These are phyloP conservation scores for Yponomeuta sedellus DNA, from an alignment of 2,888 invertebrate genomes.

Conservation along the genomic window DNA sequence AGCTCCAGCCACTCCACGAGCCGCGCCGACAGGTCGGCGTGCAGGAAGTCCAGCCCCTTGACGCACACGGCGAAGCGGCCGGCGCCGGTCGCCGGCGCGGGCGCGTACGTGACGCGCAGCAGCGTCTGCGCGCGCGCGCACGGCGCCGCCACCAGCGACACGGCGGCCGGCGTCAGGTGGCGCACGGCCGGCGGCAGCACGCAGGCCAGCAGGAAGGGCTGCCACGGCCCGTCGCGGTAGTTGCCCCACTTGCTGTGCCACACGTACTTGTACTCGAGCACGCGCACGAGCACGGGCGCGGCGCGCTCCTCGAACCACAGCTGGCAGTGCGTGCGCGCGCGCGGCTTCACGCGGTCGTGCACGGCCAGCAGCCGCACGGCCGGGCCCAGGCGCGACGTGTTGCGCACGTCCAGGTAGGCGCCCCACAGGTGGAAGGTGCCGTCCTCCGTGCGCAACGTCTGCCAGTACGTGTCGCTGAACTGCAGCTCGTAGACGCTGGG, in stretches of 20 bases:
- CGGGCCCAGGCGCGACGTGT: constrained; percentile 86
- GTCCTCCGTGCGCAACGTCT: constrained; percentile 86
- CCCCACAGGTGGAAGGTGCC: constrained; percentile 95
- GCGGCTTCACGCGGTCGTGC: constrained; percentile 92
- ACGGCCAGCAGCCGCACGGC: constrained; percentile 90
- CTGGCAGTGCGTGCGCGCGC: constrained; percentile 88
- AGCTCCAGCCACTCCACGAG: constrained; percentile 97
- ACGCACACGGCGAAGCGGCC: constrained; percentile 94
- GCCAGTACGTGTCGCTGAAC: constrained; percentile 96
- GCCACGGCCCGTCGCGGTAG: constrained; percentile 92
- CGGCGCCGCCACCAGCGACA: constrained; percentile 88
- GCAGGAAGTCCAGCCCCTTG: constrained; percentile 94
- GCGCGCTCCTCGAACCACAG: constrained; percentile 92
- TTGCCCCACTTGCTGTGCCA: constrained; percentile 97
- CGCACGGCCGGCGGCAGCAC: constrained; percentile 86
- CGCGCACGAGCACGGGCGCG: constrained; percentile 87
- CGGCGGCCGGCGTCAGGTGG: constrained; percentile 85
- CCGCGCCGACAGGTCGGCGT: constrained; percentile 92
- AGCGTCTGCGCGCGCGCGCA: constrained; percentile 93
- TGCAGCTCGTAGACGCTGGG: constrained; percentile 93
- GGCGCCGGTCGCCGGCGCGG: constrained; percentile 59
- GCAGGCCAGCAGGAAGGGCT: constrained; percentile 93
- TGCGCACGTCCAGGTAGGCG: constrained; percentile 90
- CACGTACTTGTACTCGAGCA: constrained; percentile 93
- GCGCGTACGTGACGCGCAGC: constrained; percentile 86